These are phyloP conservation scores for Crotalus viridis DNA, from an alignment of 2,113 vertebrate genomes.

Conservation along the genomic window DNA sequence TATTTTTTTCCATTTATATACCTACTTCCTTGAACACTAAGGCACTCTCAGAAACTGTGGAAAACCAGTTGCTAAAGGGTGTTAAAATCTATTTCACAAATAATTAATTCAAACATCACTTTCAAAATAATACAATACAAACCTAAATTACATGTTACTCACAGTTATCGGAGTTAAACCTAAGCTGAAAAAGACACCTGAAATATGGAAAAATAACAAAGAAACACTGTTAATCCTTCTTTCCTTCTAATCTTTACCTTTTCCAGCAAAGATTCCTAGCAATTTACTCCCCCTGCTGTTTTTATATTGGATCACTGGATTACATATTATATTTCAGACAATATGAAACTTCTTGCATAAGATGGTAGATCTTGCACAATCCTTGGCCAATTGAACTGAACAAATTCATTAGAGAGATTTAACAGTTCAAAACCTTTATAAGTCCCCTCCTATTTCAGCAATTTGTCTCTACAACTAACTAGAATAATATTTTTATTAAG, in stretches of 20 bases:
- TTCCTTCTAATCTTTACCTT: not conserved
- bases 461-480: not conserved
- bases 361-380: not conserved
- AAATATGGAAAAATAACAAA: not conserved
- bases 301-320: not conserved
- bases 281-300: not conserved
- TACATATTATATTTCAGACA: not conserved
- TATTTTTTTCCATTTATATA: not conserved
- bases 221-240: not conserved
- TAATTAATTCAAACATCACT: not conserved
- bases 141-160: not conserved
- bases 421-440: not conserved
- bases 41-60: not conserved
- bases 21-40: not conserved
- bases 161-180: not conserved
- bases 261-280: not conserved
- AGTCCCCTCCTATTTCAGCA: not conserved
- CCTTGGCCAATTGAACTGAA: not conserved
- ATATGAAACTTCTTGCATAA: not conserved
- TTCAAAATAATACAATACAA: not conserved
- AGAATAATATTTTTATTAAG: not conserved
- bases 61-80: not conserved
- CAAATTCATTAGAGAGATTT: not conserved
- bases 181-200: not conserved
- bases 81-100: not conserved